Evolutionary conservation across 2,113 vertebrate genomes (phyloP).

Genomic region (Sebastes schlegelii): DNA sequence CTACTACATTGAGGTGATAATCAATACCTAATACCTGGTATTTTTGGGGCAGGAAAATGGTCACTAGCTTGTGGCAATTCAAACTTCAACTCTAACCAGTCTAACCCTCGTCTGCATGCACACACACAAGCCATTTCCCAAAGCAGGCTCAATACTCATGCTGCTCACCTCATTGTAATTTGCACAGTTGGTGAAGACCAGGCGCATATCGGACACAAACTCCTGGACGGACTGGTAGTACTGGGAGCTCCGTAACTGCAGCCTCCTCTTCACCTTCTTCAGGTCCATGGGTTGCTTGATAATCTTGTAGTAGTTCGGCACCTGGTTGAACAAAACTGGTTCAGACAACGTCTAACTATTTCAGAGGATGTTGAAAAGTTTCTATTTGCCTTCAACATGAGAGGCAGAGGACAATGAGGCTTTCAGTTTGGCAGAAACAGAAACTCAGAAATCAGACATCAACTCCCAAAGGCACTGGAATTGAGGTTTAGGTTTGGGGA

Average conservation of each 20-base stretch:
- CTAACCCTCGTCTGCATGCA: slow-evolving; percentile 56
- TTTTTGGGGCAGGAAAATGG: neutral
- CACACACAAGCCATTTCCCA: slow-evolving; percentile 47
- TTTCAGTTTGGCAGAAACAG: neutral
- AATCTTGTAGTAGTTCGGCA: slow-evolving; percentile 99
- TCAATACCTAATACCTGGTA: neutral
- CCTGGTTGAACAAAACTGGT: slow-evolving; percentile 78
- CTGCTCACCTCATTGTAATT: slow-evolving; percentile 99
- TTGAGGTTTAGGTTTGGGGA: too few relatives aligned
- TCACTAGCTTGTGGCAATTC: slow-evolving; percentile 1
- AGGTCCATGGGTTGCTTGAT: slow-evolving; percentile 99
- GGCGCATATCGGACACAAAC: slow-evolving; percentile 94
- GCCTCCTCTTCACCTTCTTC: slow-evolving; percentile 94
- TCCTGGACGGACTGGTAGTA: slow-evolving; percentile 92
- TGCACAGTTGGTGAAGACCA: slow-evolving; percentile 99
- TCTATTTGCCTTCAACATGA: neutral
- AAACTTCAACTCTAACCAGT: slow-evolving; percentile 43
- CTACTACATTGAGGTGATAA: neutral
- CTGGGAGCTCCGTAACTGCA: slow-evolving; percentile 93
- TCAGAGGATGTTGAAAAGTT: neutral
- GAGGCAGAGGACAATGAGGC: neutral
- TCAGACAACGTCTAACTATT: neutral
- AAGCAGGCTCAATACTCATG: slow-evolving; percentile 74
- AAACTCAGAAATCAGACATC: neutral
- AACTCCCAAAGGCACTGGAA: too few relatives aligned